A percentile compares a stretch with the other conserved stretches of the same genome.
Evolutionary conservation across 1,140 invertebrate genomes (phyloP).

Genomic region (Nephila pilipes): DNA sequence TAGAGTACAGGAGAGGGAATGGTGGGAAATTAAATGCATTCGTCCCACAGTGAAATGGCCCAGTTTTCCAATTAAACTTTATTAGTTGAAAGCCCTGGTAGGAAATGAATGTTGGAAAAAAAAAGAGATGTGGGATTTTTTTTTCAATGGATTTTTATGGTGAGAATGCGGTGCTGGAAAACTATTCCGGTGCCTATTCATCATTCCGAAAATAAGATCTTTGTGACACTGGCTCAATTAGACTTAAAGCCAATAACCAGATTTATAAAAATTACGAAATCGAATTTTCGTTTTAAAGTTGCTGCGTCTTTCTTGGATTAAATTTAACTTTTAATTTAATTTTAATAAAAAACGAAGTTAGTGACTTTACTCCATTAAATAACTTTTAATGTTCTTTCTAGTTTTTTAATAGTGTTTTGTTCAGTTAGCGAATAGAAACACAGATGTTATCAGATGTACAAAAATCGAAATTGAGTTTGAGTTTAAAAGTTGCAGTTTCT

Average conservation of each 20-base stretch:
- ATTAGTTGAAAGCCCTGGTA: conserved; percentile 49
- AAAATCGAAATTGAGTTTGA: too few relatives aligned
- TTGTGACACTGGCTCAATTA: conserved; percentile 27
- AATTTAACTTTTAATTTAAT: too few relatives aligned
- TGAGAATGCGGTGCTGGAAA: neutral
- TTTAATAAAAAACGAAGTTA: too few relatives aligned
- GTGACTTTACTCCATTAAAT: neutral
- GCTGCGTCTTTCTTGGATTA: neutral
- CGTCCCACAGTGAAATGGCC: conserved; percentile 58
- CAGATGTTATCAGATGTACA: too few relatives aligned
- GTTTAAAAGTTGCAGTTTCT: too few relatives aligned
- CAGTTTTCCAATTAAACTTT: conserved; percentile 75
- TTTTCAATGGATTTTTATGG: neutral
- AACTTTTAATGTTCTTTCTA: neutral
- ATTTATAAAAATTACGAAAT: neutral
- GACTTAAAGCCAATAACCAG: conserved; percentile 34
- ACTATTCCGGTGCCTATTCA: conserved; percentile 8
- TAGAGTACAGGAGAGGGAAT: neutral
- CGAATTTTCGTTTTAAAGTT: neutral
- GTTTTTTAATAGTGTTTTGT: neutral
- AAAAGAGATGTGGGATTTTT: neutral
- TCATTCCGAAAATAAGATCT: conserved; percentile 28
- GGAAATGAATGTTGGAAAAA: conserved; percentile 37
- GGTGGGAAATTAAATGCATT: conserved; percentile 68
- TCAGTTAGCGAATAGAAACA: too few relatives aligned